phyloP scores from a whole-genome alignment of 2,888 invertebrate genomes.

The Synergus japonicus region DNA sequence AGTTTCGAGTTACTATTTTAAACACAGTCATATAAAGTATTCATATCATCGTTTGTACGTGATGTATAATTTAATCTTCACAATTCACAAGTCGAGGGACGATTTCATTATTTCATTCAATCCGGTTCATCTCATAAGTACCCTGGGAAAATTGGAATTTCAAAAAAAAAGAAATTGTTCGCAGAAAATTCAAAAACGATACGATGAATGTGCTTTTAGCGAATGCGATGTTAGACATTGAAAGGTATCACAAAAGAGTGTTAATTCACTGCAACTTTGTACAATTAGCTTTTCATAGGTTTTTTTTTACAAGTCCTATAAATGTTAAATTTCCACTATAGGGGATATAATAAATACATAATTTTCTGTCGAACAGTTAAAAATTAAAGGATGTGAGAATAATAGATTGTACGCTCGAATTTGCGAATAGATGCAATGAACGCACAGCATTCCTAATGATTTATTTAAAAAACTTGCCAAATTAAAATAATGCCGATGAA shows the following conservation, averaged over 20 bases:
- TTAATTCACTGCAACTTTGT: constrained; percentile 13
- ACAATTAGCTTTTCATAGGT: background rate
- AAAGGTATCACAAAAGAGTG: constrained; percentile 38
- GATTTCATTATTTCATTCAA: background rate
- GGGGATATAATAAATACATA: background rate
- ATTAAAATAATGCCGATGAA: background rate
- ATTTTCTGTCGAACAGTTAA: background rate
- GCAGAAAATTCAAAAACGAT: background rate
- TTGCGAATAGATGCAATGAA: background rate
- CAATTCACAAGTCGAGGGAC: background rate
- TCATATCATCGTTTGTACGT: background rate
- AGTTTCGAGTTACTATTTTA: background rate
- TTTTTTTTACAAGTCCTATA: background rate
- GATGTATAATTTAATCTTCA: background rate
- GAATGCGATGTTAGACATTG: constrained; percentile 14
- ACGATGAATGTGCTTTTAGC: constrained; percentile 21
- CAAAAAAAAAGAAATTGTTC: background rate
- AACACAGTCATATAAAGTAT: background rate
- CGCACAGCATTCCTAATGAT: background rate
- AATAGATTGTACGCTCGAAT: background rate
- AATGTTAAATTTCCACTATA: background rate
- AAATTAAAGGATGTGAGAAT: background rate
- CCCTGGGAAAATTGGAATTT: background rate
- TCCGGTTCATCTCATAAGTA: constrained; percentile 3
- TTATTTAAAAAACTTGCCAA: background rate